phyloP scores from a whole-genome alignment of 2,113 vertebrate species.

The Cettia cetti region DNA sequence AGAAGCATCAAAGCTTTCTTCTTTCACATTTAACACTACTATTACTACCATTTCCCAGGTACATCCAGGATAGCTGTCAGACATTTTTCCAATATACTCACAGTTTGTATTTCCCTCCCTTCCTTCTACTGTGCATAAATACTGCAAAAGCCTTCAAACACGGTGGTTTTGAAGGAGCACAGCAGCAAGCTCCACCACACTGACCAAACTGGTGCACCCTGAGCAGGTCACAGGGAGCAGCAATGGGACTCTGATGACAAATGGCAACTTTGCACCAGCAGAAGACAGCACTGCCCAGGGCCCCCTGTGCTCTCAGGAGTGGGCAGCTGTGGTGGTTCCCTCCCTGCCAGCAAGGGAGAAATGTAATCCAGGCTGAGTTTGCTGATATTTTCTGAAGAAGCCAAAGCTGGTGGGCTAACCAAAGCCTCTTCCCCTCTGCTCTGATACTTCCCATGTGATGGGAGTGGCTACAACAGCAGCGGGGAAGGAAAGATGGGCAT shows the following conservation, averaged over 20 bases:
- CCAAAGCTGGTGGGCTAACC: background rate
- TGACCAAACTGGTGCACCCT: background rate
- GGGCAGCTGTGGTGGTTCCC: background rate
- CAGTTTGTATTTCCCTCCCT: background rate
- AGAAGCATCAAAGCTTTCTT: background rate
- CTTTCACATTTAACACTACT: background rate
- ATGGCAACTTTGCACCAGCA: background rate
- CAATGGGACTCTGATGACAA: background rate
- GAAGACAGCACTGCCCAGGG: background rate
- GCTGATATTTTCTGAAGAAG: background rate
- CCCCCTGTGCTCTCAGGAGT: background rate
- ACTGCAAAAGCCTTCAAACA: background rate
- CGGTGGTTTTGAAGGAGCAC: background rate
- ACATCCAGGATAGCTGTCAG: background rate
- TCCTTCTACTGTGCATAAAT: background rate
- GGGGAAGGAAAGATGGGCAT: background rate
- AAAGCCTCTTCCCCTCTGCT: background rate
- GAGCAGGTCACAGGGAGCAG: background rate
- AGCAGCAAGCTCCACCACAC: background rate
- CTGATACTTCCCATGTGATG: accelerated
- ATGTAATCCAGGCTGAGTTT: background rate
- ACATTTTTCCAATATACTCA: background rate
- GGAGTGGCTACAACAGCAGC: background rate
- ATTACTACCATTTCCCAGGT: background rate
- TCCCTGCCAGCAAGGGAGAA: background rate